Evolutionary conservation across 1,140 invertebrate species (phyloP).

Genomic region (Gonioctena quinquepunctata): DNA sequence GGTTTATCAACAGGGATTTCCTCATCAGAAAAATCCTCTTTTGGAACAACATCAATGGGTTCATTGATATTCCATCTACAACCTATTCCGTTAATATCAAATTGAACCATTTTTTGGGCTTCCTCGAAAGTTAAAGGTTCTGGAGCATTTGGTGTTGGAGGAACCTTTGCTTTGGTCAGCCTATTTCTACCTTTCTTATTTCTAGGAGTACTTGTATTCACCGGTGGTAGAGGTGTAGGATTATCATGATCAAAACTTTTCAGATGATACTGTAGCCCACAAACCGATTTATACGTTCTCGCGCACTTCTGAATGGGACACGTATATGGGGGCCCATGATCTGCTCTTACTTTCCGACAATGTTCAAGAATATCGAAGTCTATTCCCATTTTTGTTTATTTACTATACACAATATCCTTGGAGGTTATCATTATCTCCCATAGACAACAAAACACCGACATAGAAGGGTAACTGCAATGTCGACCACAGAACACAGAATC

Average conservation of each 20-base stretch:
- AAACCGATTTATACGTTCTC: constrained; percentile 82
- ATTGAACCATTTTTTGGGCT: constrained; percentile 80
- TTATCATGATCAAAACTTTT: constrained; percentile 82
- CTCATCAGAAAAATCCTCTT: constrained; percentile 65
- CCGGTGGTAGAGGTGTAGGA: constrained; percentile 54
- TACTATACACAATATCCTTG: too few species aligned
- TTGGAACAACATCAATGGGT: constrained; percentile 63
- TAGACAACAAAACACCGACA: too few species aligned
- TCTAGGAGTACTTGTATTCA: constrained; percentile 51
- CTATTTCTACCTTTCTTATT: constrained; percentile 58
- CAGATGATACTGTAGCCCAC: constrained; percentile 84
- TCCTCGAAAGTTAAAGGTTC: constrained; percentile 76
- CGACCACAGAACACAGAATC: too few species aligned
- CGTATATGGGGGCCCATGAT: constrained; percentile 80
- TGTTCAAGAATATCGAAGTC: constrained; percentile 85
- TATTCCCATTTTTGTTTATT: constrained; percentile 70
- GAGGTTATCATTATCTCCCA: too few species aligned
- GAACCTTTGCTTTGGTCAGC: constrained; percentile 23
- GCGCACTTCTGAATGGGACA: constrained; percentile 83
- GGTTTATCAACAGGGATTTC: constrained; percentile 46
- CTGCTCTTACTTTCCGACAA: constrained; percentile 77
- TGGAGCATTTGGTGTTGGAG: constrained; percentile 59
- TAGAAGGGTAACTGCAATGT: too few species aligned
- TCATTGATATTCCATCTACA: constrained; percentile 63
- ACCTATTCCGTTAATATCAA: constrained; percentile 74